These are phyloP conservation scores for Hypothenemus hampei DNA, from an alignment of 1,140 invertebrate genomes.

Conservation along the genomic window DNA sequence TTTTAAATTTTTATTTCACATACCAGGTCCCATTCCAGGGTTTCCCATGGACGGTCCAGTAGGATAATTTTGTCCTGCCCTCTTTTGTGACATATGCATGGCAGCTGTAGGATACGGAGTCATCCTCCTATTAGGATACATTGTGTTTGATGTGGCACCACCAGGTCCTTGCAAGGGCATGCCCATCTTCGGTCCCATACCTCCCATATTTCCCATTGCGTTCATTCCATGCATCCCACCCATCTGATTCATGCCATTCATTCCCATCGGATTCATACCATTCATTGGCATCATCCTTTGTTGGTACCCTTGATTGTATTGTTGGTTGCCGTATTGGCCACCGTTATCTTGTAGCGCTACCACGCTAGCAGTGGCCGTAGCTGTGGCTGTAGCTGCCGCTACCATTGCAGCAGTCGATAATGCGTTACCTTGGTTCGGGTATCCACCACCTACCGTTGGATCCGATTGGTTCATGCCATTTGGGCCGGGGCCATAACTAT, in stretches of 20 bases:
- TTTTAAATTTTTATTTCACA: neutral
- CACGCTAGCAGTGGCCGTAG: constrained; percentile 70
- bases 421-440: constrained; percentile 47
- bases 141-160: constrained; percentile 50
- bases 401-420: constrained; percentile 64
- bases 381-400: constrained; percentile 68
- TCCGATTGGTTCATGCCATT: constrained; percentile 42
- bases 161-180: constrained; percentile 54
- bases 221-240: constrained; percentile 61
- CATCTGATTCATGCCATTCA: constrained; percentile 55
- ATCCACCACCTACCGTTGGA: constrained; percentile 37
- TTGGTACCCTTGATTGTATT: constrained; percentile 53
- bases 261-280: constrained; percentile 51
- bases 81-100: constrained; percentile 78
- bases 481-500: constrained; percentile 42
- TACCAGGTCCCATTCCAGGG: constrained; percentile 28
- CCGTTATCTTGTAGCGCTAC: constrained; percentile 65
- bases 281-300: constrained; percentile 53
- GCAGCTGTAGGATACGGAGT: constrained; percentile 74
- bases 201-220: constrained; percentile 53
- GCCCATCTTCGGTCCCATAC: constrained; percentile 50
- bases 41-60: constrained; percentile 42
- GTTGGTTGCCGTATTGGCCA: constrained; percentile 60
- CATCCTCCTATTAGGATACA: constrained; percentile 58
- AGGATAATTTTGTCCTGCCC: constrained; percentile 50